phyloP scores from a whole-genome alignment of 1,140 invertebrate genomes.

The Pissodes strobi region DNA sequence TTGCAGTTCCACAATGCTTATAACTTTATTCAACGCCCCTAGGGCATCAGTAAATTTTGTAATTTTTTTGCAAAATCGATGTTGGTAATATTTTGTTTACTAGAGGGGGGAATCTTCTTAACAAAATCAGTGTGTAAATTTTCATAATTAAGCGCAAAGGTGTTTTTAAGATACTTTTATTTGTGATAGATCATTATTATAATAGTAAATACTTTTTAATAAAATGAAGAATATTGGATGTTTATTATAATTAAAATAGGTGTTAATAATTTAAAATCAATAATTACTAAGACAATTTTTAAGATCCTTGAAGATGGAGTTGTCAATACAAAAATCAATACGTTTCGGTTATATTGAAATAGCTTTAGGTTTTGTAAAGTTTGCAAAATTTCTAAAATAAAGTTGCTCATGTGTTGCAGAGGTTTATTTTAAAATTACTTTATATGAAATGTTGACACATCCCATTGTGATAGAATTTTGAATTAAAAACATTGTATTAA shows the following conservation, averaged over 20 bases:
- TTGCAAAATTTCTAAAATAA: not conserved
- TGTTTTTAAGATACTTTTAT: not conserved
- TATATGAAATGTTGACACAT: slow-evolving; percentile 3
- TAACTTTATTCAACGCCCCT: no score
- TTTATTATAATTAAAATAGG: not conserved
- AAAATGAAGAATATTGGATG: not conserved
- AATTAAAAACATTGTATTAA: slow-evolving; percentile 11
- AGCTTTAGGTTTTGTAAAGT: not conserved
- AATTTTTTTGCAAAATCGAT: no score
- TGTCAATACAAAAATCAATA: not conserved
- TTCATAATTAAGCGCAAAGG: not conserved
- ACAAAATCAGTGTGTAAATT: not conserved
- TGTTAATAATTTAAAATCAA: not conserved
- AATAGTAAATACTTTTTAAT: no score
- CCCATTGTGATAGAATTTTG: slow-evolving; percentile 10
- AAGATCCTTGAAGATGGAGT: slow-evolving; percentile 2
- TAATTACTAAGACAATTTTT: not conserved
- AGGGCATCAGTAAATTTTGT: no score
- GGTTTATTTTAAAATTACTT: slow-evolving; percentile 1
- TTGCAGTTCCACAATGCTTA: no score
- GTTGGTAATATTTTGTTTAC: no score
- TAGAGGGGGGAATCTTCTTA: no score
- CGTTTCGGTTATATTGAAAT: not conserved
- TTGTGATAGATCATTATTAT: slow-evolving; percentile 3
- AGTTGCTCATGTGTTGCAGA: not conserved